These are phyloP conservation scores for Chiridota heheva DNA, from an alignment of 35 echinoderm and acorn worm species.

Conservation along the genomic window DNA sequence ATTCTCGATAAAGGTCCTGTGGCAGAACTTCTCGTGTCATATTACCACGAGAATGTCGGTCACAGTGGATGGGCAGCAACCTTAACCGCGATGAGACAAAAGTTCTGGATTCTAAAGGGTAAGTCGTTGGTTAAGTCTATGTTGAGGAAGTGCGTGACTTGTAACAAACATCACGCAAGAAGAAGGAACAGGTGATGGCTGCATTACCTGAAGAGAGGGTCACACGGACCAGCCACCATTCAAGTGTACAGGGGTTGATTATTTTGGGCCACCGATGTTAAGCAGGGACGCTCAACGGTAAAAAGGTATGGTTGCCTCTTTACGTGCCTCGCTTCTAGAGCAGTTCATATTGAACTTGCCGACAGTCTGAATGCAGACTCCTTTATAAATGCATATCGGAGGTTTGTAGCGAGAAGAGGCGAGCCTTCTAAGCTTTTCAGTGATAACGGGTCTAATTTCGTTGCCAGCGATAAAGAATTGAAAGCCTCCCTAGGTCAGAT, in stretches of 20 bases:
- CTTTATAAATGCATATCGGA: constrained; percentile 22
- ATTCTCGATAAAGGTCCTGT: constrained; percentile 29
- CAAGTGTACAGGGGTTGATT: constrained; percentile 20
- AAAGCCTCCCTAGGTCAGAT: neutral
- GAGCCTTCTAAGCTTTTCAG: neutral
- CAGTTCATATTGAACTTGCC: constrained; percentile 36
- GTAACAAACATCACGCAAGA: constrained; percentile 5
- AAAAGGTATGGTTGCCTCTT: constrained; percentile 41
- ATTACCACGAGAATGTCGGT: constrained; percentile 16
- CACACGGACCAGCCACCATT: constrained; percentile 30
- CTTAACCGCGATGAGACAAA: constrained; percentile 6
- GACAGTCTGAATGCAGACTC: constrained; percentile 28
- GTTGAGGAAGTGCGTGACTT: constrained; percentile 18
- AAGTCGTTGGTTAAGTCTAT: constrained; percentile 18
- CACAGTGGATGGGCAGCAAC: constrained; percentile 31
- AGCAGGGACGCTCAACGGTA: neutral
- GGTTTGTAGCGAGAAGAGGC: constrained; percentile 51
- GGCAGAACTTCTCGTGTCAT: neutral
- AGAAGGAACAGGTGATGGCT: constrained; percentile 26
- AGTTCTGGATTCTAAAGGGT: constrained; percentile 37
- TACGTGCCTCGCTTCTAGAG: constrained; percentile 6
- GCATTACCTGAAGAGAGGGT: constrained; percentile 1
- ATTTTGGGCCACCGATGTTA: constrained; percentile 30
- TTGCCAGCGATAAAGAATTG: constrained; percentile 44
- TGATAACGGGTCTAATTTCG: constrained; percentile 69